A percentile compares a stretch with the other conserved stretches of the same genome.
These are phyloP conservation scores for Neoitamus cyanurus DNA, from an alignment of 2,888 invertebrate genomes.

Conservation along the genomic window DNA sequence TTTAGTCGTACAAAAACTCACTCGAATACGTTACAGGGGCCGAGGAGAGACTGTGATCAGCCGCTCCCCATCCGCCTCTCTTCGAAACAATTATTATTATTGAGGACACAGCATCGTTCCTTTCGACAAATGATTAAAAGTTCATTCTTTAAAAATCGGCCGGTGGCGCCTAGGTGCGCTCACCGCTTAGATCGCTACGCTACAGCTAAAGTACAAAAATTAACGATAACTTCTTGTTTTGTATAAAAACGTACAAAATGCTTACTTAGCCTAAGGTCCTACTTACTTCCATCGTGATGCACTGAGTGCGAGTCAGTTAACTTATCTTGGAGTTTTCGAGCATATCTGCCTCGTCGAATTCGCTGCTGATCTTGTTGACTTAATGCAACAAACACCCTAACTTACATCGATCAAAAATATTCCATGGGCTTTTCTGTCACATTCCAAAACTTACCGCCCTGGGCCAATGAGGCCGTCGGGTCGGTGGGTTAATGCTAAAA, in stretches of 20 bases:
- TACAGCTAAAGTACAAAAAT: conserved; percentile 27
- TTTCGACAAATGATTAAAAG: conserved; percentile 19
- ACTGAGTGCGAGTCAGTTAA: conserved; percentile 15
- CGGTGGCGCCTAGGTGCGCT: not conserved
- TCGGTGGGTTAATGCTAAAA: not conserved
- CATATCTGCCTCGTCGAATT: not conserved
- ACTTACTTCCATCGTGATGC: conserved; percentile 28
- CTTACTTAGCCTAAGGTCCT: conserved; percentile 18
- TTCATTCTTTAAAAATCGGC: conserved; percentile 4
- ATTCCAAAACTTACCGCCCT: not conserved
- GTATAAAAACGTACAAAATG: conserved; percentile 41
- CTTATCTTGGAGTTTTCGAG: not conserved
- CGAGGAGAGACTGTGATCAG: not conserved
- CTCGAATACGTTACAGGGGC: not conserved
- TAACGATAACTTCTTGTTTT: conserved; percentile 32
- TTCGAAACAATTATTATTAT: conserved; percentile 38
- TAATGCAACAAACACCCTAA: not conserved
- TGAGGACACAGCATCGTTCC: conserved; percentile 47
- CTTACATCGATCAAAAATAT: not conserved
- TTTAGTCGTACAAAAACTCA: conserved; percentile 10
- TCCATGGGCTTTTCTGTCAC: not conserved
- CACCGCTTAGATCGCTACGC: not conserved
- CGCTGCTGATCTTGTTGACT: not conserved
- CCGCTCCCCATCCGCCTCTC: not conserved
- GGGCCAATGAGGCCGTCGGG: not conserved